Percentiles rank a stretch among this genome's conserved stretches.
These are phyloP conservation scores for Hesperophylax magnus DNA, from an alignment of 1,140 invertebrate genomes.

Conservation along the genomic window DNA sequence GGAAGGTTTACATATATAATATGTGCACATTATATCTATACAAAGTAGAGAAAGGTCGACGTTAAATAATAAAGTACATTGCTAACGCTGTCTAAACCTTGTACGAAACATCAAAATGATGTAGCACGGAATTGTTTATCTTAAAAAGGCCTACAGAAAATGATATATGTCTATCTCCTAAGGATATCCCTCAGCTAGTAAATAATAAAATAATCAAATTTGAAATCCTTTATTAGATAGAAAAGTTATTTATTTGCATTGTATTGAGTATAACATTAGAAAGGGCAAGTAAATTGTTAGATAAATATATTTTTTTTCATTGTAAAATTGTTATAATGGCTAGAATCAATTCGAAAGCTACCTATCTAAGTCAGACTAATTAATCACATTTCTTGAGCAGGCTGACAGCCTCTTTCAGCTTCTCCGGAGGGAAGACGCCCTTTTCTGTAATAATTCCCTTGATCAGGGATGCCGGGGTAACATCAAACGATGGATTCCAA, in stretches of 20 bases:
- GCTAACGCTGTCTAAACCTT: no score
- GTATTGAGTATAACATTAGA: no score
- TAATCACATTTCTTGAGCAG: conserved; percentile 59
- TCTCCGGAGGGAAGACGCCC: conserved; percentile 83
- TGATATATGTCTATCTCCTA: no score
- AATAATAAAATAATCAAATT: not conserved
- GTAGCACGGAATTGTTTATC: no score
- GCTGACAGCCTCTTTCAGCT: conserved; percentile 61
- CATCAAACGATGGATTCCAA: conserved; percentile 99
- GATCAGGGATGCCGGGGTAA: conserved; percentile 95
- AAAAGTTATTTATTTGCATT: conserved; percentile 2
- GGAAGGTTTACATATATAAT: no score
- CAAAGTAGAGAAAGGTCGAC: no score
- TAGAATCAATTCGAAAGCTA: conserved; percentile 61
- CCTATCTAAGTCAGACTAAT: conserved; percentile 69
- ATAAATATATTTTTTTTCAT: not conserved
- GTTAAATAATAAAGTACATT: no score
- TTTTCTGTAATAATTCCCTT: conserved; percentile 96
- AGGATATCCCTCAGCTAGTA: no score
- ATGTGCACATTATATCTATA: no score
- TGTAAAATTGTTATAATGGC: conserved; percentile 17
- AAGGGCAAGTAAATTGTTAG: no score
- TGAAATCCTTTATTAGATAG: not conserved
- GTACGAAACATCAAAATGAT: no score
- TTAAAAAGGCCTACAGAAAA: no score